Evolutionary conservation across 2,888 invertebrate species (phyloP).

Genomic region (Oscheius sp.): DNA sequence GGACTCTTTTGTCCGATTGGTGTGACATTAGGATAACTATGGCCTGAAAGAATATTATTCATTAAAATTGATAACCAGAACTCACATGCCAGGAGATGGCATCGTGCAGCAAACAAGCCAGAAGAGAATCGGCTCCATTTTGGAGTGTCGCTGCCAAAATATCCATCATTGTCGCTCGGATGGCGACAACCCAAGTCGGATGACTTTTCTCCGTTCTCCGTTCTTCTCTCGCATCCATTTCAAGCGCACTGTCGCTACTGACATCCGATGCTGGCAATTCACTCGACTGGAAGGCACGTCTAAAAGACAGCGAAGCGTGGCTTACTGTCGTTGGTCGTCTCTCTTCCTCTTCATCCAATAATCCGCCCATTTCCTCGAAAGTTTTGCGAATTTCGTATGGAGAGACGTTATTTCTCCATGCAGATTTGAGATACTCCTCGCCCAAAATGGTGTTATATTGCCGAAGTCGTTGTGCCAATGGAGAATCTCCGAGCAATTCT

Average conservation of each 20-base stretch:
- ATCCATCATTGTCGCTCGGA: slow-evolving; percentile 33
- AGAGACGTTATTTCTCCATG: slow-evolving; percentile 30
- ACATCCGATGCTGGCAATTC: background rate
- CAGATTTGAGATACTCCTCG: slow-evolving; percentile 24
- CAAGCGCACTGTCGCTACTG: slow-evolving; percentile 3
- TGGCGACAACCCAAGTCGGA: slow-evolving; percentile 13
- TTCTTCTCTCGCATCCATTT: background rate
- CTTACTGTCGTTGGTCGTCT: background rate
- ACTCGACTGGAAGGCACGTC: background rate
- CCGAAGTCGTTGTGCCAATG: slow-evolving; percentile 28
- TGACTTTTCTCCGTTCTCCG: slow-evolving; percentile 3
- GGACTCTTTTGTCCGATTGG: slow-evolving; percentile 48
- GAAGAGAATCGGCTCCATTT: slow-evolving; percentile 42
- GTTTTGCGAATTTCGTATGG: slow-evolving; percentile 28
- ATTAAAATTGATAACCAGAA: background rate
- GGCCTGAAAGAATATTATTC: slow-evolving; percentile 42
- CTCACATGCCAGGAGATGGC: slow-evolving; percentile 46
- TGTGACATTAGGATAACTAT: slow-evolving; percentile 61
- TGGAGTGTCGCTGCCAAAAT: slow-evolving; percentile 40
- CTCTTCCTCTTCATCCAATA: background rate
- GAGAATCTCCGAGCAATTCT: slow-evolving; percentile 43
- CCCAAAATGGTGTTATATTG: slow-evolving; percentile 33
- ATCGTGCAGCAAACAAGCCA: slow-evolving; percentile 44
- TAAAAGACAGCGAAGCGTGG: too few species aligned
- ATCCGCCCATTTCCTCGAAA: slow-evolving; percentile 2